Evolutionary conservation across 2,888 invertebrate genomes (phyloP).

Genomic region (Rhynchonema sp.): DNA sequence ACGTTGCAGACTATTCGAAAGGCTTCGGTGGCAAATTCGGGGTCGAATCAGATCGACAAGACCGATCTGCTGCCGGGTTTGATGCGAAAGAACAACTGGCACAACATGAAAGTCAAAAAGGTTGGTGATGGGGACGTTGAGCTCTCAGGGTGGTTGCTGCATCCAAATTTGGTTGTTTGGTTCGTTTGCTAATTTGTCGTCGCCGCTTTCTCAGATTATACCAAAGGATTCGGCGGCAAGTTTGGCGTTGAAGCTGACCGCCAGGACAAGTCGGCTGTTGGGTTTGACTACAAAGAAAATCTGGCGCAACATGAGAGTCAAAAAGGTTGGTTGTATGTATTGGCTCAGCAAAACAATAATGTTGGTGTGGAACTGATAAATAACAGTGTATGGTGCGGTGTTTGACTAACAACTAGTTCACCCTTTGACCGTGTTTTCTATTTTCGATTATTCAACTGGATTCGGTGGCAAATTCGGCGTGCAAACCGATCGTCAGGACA

Average conservation of each 20-base stretch:
- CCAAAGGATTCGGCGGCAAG: slow-evolving; percentile 31
- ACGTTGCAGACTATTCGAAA: slow-evolving; percentile 27
- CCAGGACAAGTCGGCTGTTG: slow-evolving; percentile 45
- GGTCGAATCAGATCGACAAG: slow-evolving; percentile 26
- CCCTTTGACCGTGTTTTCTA: not conserved
- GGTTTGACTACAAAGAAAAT: slow-evolving; percentile 36
- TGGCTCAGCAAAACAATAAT: no score
- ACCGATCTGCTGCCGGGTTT: slow-evolving; percentile 24
- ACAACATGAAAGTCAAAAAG: slow-evolving; percentile 63
- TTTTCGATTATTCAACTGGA: slow-evolving; percentile 27
- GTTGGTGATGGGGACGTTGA: slow-evolving; percentile 5
- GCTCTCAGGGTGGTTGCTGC: no score
- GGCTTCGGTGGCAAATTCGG: slow-evolving; percentile 35
- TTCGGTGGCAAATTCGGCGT: slow-evolving; percentile 34
- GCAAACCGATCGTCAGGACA: slow-evolving; percentile 23
- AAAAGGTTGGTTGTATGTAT: no score
- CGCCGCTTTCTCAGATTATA: no score
- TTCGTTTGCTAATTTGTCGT: no score
- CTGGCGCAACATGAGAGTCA: slow-evolving; percentile 1
- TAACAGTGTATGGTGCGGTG: no score
- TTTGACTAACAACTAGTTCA: not conserved
- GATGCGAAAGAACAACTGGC: slow-evolving; percentile 30
- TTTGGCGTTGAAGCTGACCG: slow-evolving; percentile 33
- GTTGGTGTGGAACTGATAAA: no score
- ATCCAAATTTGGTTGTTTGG: not conserved